Conservation (phyloP, 1,140 invertebrate genomes). For the Macrobrachium rosenbergii region DNA sequence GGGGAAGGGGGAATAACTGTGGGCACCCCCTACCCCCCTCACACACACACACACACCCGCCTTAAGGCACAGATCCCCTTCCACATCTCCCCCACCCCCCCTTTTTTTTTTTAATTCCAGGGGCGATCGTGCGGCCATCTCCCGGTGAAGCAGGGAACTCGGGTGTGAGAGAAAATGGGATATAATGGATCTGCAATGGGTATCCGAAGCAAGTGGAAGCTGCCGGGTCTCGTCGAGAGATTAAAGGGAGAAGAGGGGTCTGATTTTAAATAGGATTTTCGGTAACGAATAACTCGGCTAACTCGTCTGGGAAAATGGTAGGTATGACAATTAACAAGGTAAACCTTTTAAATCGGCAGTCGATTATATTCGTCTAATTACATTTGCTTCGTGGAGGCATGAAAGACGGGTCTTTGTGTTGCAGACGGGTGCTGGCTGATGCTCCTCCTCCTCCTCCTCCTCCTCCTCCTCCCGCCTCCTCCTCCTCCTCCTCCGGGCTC, state of each 20-base stretch:
- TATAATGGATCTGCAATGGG: conserved; percentile 45
- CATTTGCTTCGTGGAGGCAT: too few relatives aligned
- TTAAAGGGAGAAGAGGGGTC: neutral
- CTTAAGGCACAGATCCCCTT: neutral
- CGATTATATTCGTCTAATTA: too few relatives aligned
- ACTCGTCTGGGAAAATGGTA: too few relatives aligned
- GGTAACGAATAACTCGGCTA: too few relatives aligned
- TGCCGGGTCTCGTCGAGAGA: neutral
- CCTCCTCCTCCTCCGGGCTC: too few relatives aligned
- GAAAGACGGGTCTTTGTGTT: too few relatives aligned
- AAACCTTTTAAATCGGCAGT: too few relatives aligned
- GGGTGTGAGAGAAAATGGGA: conserved; percentile 54
- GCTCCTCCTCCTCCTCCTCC: too few relatives aligned
- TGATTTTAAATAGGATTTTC: neutral
- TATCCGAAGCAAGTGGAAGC: conserved; percentile 22
- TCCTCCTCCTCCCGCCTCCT: too few relatives aligned
- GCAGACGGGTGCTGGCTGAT: too few relatives aligned
- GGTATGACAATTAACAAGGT: too few relatives aligned
- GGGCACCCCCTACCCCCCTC: conserved; percentile 8
- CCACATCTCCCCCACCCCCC: neutral
- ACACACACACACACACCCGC: neutral
- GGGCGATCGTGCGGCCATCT: conserved; percentile 49
- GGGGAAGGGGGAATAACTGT: conserved; percentile 27
- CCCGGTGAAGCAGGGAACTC: conserved; percentile 49
- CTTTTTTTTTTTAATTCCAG: neutral